Base-by-base conservation (phyloP, 2,113 vertebrate species). In the Lipophrys pholis region DNA sequence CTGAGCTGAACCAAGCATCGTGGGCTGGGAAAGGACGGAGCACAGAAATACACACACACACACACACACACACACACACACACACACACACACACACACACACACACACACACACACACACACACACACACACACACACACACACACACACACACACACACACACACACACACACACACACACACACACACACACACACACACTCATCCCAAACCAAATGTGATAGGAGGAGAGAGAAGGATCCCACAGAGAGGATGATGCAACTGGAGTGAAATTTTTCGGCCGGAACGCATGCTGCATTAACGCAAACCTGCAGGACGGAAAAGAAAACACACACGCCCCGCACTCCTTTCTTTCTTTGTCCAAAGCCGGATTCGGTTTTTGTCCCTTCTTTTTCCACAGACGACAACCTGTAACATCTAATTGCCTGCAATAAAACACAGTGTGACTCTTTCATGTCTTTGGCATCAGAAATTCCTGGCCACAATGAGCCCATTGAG, bases 181-280 rank as follows among this genome's bases (percentile, higher is more conserved):
- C 62, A 48, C 61, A n/a, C 12, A 41, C 2, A 72, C 30, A 46
- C 56, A 68, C 70, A 50, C 80, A 77, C 87, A 67, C 68, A 76
- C 64, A 71, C 73, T 17, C 66, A 77, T 78, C 81, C 74, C 80
- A 86, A 86, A 84, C 81, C 69, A 69, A 91, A 80, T 60, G 72
- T 6, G 65, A 84, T 74, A 88, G 83, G 82, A 90, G 87, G 83
- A 80, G 80, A 85, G 83, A 73, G 82, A 77, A 86, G n/a, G 78
- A 87, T 87, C 89, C 86, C 78, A 83, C 78, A 70, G 89, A 84
- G 86, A 82, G 86, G 89, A 90, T 92, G 91, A 92, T 92, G 91
- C 91, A 92, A 92, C 83, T 50, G 65, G 89, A 90, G 90, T 91
- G 91, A 90, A 92, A 92, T 90, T 81, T 81, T 90, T 90, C 54